Base-by-base conservation (phyloP, 2,888 invertebrate species). In the Brachyptera risi region DNA sequence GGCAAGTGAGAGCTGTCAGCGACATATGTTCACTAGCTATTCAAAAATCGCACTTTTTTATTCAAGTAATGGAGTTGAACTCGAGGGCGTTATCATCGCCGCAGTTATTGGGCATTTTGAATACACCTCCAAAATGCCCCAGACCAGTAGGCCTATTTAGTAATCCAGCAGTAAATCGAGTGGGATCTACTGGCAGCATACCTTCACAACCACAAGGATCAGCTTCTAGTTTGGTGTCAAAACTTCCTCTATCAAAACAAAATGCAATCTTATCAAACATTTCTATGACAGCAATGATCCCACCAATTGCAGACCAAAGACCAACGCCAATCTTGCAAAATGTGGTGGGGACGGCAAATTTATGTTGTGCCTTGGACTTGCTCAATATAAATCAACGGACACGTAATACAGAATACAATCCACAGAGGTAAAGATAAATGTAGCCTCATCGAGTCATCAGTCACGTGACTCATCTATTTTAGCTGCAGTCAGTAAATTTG, bases 321-420 rank as follows among this genome's bases (percentile, higher is more conserved):
- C 95, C 96, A 69, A 82, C 93, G 63, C 97, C 97, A 24, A 94
- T 95, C 72, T 76, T 95, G 73, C 95, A 95, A 71, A 92, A 91
- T 72, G 89, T 90, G 71, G 90, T 92, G 1, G 86, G 90, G 23
- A 90, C 90, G 4, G 87, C 90, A 0, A 86, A 85, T 69, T 77
- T 92, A 64, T 84, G 84, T 17, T 87, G 87, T 71, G 83, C 85
- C 71, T 74, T 92, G 60, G 83, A 88, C 70, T 76, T 92, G 35
- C 80, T 85, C 68, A 82, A 83, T 62, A 89, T 92, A 60, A 90
- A 90, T 71, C 85, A 86, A 64, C 82, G 87, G 57, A 90, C 91
- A 2, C 79, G 92, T 65, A 90, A 88, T 74, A 88, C 91, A 0
- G 92, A 92, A 74, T 92, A 90, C 69, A 90, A 89, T 70, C 92